A percentile compares a stretch with the other conserved stretches of the same genome.
Conservation (phyloP, 2,797 vertebrate genomes). For the Pipistrellus pipistrellus region DNA sequence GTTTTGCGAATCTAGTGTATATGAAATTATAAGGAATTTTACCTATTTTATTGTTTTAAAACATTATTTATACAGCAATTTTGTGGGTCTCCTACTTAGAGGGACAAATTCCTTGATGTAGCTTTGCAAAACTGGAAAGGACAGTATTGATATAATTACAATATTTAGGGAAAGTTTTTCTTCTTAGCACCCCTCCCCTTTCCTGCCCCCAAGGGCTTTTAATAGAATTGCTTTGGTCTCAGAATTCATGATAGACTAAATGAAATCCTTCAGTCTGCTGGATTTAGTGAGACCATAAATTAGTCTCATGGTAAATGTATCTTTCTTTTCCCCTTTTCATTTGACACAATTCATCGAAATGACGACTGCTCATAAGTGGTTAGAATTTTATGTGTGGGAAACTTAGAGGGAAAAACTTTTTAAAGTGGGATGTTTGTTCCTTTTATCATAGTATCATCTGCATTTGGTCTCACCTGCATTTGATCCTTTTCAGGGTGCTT, state of each 20-base stretch:
- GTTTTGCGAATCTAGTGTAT: not conserved
- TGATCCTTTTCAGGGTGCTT: slow-evolving; percentile 43
- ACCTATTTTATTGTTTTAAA: not conserved
- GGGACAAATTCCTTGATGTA: not conserved
- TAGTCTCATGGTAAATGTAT: slow-evolving; percentile 62
- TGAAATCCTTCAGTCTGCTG: slow-evolving; percentile 77
- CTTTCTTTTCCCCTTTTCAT: slow-evolving; percentile 72
- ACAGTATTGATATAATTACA: slow-evolving; percentile 35
- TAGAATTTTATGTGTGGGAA: slow-evolving; percentile 72
- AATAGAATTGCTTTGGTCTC: slow-evolving; percentile 74
- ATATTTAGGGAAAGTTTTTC: slow-evolving; percentile 54
- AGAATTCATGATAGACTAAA: slow-evolving; percentile 71
- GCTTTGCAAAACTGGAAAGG: slow-evolving; percentile 23
- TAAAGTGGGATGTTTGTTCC: slow-evolving; percentile 41
- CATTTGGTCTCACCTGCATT: slow-evolving; percentile 49
- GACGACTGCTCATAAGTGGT: slow-evolving; percentile 59
- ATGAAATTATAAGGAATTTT: not conserved
- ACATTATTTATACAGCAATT: slow-evolving; percentile 6
- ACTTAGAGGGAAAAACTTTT: slow-evolving; percentile 48
- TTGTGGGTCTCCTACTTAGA: slow-evolving; percentile 21
- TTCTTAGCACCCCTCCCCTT: no score
- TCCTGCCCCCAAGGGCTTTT: slow-evolving; percentile 55
- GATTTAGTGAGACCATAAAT: slow-evolving; percentile 81
- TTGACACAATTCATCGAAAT: slow-evolving; percentile 75
- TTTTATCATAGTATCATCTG: not conserved